Base-by-base conservation (phyloP, 1,140 invertebrate genomes). In the Euschistus heros region DNA sequence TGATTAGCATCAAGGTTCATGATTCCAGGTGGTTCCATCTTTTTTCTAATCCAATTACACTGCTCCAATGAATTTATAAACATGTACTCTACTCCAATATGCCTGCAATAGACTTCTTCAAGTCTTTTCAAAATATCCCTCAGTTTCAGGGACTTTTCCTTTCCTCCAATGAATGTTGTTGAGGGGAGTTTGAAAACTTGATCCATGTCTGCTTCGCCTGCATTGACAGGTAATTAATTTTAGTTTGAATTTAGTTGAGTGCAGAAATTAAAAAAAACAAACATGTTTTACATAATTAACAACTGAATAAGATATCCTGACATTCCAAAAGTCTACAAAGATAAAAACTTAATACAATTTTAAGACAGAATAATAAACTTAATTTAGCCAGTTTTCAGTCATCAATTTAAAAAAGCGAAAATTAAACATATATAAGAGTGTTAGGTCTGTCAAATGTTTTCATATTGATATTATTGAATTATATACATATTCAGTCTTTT, bases 51-150 rank as follows among this genome's bases (percentile, higher is more conserved):
- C 97, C 97, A 99, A 75, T 98, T 97, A 74, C 93, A 96, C 73
- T 99, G 95, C 73, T 99, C 96, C 76, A 95, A 79, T 15, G 94
- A 97, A 75, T 98, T 99, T 71, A 99, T 97, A 76, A 98, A 98
- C 96, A 99, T 99, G 74, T 97, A 99, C 76, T 99, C 97, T 0
- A 98, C 91, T 44, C 97, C 97, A 72, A 94, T 93, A 73, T 91
- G 90, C 65, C 89, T 84, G 71, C 91, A 94, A 71, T 93, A 93
- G 0, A 90, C 84, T 69, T 86, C 82, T 79, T 99, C 94, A 47
- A 99, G 76, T 67, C 97, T 83, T 55, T 86, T 84, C 52, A 99
- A 78, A 71, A 99, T 99, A 76, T 99, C 96, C 69, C 89, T 82
- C 1, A 99, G 77, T 0, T 94, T 86, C 70, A 99, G 79, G 18